phyloP scores from a whole-genome alignment of 1,140 invertebrate species.

The Zophobas atratus region DNA sequence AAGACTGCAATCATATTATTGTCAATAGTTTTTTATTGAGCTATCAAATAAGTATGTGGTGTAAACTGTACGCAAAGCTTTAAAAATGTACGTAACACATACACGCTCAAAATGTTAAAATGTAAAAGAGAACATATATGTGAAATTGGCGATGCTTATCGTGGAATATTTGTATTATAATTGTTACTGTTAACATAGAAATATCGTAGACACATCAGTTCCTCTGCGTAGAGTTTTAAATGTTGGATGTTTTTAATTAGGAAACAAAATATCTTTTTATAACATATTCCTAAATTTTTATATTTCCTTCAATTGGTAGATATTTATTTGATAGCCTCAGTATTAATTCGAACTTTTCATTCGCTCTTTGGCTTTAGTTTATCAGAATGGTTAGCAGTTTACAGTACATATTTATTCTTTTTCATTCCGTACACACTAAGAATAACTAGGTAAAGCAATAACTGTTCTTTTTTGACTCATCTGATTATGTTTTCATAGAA shows the following conservation, averaged over 20 bases:
- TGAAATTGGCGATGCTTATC: conserved; percentile 5
- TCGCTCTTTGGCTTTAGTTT: background rate
- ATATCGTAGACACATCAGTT: background rate
- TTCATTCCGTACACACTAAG: background rate
- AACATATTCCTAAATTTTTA: conserved; percentile 6
- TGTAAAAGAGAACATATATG: conserved; percentile 19
- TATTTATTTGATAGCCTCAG: conserved; percentile 35
- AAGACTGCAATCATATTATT: conserved; percentile 47
- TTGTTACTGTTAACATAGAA: background rate
- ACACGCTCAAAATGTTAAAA: conserved; percentile 51
- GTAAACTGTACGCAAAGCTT: conserved; percentile 35
- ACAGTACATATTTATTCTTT: conserved; percentile 8
- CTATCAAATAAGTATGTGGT: conserved; percentile 46
- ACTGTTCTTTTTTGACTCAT: background rate
- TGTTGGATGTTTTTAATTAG: conserved; percentile 9
- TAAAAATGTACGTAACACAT: conserved; percentile 40
- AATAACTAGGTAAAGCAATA: background rate
- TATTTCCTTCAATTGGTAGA: background rate
- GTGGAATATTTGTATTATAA: conserved; percentile 3
- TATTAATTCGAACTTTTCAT: background rate
- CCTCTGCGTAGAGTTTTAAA: background rate
- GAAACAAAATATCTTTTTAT: conserved; percentile 17
- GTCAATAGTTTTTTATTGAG: conserved; percentile 49
- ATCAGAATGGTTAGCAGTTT: background rate
- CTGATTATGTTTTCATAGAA: background rate